Conservation (phyloP, 1,140 invertebrate species). For the Neodiprion lecontei region DNA sequence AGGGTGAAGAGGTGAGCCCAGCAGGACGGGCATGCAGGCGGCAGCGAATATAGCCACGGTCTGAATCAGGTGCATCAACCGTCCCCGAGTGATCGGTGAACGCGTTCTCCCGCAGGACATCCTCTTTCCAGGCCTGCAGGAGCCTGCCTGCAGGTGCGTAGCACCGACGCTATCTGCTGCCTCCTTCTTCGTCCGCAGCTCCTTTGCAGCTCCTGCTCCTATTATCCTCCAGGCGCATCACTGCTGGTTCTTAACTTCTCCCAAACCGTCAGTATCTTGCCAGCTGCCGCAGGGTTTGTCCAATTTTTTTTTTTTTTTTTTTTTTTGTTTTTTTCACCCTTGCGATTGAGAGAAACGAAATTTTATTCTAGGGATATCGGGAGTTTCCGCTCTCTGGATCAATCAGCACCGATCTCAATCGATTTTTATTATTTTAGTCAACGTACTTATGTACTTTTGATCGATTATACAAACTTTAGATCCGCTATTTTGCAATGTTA, state of each 20-base stretch:
- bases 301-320: no score
- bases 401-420: no score
- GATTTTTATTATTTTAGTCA: no score
- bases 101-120: conserved; percentile 34
- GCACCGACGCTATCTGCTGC: conserved; percentile 27
- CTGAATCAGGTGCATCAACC: conserved; percentile 29
- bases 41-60: conserved; percentile 13
- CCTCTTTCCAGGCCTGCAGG: conserved; percentile 38
- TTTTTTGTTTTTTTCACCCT: no score
- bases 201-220: conserved; percentile 33
- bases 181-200: conserved; percentile 31
- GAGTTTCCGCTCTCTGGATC: no score
- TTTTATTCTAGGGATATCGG: no score
- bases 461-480: no score
- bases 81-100: conserved; percentile 24
- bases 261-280: no score
- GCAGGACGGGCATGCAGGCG: conserved; percentile 31
- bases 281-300: no score
- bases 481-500: no score
- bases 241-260: conserved; percentile 15
- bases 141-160: conserved; percentile 32
- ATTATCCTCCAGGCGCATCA: conserved; percentile 34
- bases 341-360: no score
- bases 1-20: conserved; percentile 44
- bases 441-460: no score